Conservation (phyloP, 2,113 vertebrate genomes). For the Ochotona curzoniae region DNA sequence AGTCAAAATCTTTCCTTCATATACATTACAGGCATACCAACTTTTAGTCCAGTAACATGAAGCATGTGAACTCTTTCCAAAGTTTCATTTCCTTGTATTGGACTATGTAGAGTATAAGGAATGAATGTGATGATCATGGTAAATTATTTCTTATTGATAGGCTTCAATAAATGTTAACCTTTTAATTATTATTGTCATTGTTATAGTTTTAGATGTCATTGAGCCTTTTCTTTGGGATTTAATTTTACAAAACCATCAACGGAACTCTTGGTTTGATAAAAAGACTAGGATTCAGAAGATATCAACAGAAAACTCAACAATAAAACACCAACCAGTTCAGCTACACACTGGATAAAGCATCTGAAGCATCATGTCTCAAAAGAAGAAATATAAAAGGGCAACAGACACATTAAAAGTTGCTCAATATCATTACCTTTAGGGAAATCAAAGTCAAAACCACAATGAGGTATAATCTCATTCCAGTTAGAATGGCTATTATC, state of each 20-base stretch:
- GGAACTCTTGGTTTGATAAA: not conserved
- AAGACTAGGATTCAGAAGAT: too few species aligned
- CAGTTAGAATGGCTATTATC: too few species aligned
- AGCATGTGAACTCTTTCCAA: not conserved
- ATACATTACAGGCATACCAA: not conserved
- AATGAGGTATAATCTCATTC: too few species aligned
- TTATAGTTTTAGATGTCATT: not conserved
- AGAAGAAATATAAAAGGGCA: too few species aligned
- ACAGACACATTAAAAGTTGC: too few species aligned
- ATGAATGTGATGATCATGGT: not conserved
- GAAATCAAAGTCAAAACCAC: too few species aligned
- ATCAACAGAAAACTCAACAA: too few species aligned
- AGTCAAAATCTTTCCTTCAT: not conserved
- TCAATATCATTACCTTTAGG: too few species aligned
- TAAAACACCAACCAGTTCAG: too few species aligned
- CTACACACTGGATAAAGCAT: too few species aligned
- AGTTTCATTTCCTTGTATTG: not conserved
- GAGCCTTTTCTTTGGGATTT: not conserved
- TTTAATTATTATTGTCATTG: not conserved
- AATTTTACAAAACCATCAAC: constrained; percentile 14
- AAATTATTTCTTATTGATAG: not conserved
- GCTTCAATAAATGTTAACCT: not conserved
- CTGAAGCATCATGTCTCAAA: too few species aligned
- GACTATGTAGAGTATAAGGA: not conserved
- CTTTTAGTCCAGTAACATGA: not conserved